These are phyloP conservation scores for Hetaerina titia DNA, from an alignment of 2,888 invertebrate species.

Conservation along the genomic window DNA sequence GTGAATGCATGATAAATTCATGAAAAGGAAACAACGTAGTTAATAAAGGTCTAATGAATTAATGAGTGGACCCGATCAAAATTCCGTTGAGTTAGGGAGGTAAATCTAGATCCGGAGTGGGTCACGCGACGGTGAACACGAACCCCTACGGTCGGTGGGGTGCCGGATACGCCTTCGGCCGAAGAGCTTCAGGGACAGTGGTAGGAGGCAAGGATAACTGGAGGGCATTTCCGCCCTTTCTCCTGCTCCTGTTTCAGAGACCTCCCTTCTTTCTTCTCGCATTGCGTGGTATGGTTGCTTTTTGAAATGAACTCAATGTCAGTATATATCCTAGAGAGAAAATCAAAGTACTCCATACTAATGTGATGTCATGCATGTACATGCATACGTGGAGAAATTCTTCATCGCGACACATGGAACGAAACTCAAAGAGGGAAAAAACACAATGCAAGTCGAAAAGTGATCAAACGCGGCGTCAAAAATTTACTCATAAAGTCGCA, in stretches of 20 bases:
- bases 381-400: too few species aligned
- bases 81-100: neutral
- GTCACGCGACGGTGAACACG: neutral
- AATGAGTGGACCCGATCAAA: neutral
- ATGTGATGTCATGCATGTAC: too few species aligned
- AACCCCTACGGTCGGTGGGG: neutral
- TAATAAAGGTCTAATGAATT: neutral
- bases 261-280: neutral
- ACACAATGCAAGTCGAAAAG: too few species aligned
- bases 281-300: neutral
- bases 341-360: too few species aligned
- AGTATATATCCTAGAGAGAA: too few species aligned
- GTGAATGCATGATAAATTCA: too few species aligned
- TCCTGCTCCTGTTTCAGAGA: neutral
- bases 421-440: too few species aligned
- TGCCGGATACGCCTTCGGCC: neutral
- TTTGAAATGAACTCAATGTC: too few species aligned
- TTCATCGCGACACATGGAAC: too few species aligned
- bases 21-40: too few species aligned
- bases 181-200: neutral
- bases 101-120: neutral
- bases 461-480: too few species aligned
- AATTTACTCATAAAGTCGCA: too few species aligned
- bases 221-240: neutral
- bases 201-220: neutral